Evolutionary conservation across 2,888 invertebrate genomes (phyloP), one percentile per base, ranked within the genome.

Genomic region (Monoplex corrugatus): DNA sequence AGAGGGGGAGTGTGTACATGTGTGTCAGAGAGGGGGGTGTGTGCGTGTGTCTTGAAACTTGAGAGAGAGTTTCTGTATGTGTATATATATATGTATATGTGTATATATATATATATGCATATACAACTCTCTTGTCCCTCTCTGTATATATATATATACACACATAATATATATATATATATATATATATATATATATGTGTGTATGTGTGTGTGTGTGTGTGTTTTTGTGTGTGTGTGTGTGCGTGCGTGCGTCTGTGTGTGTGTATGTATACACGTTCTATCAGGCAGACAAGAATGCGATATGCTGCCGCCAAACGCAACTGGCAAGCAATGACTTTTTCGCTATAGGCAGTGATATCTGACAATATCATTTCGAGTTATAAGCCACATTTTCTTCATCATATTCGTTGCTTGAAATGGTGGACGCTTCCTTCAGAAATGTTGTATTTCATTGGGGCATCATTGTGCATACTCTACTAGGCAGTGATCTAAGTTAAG

Each of bases 121-220:
- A 6, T 75, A 50, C 10, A 8, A 13, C 19, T 13, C 19, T 50
- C 19, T 50, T 19, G 50, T 50, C 10, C 50, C 19, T 50, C 19
- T 13, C 19, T 50, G 19, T 50, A 50, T 50, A 13, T 50, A 50
- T 50, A 19, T 50, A 50, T 50, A 8, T 50, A 50, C n/a, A 50
- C 19, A 8, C 50, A 50, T 50, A 50, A 50, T 19, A 13, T 19
- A 19, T 13, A 50, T 80, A 5, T 40, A 43, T 40, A 43, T 80
- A 28, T 10, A 19, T 80, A 19, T 40, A 35, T 40, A 43, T 40
- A 10, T 80, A 43, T 43, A 43, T 80, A 43, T 38, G 80, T 80
- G 80, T 80, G 35, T 75, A 13, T 43, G 80, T 80, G 80, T 0
- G 40, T 80, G 80, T 43, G 80, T 80, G 80, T 40, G 80, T 80